These are phyloP conservation scores for Cochlearius cochlearius DNA, from an alignment of 2,113 vertebrate genomes.

Conservation along the genomic window DNA sequence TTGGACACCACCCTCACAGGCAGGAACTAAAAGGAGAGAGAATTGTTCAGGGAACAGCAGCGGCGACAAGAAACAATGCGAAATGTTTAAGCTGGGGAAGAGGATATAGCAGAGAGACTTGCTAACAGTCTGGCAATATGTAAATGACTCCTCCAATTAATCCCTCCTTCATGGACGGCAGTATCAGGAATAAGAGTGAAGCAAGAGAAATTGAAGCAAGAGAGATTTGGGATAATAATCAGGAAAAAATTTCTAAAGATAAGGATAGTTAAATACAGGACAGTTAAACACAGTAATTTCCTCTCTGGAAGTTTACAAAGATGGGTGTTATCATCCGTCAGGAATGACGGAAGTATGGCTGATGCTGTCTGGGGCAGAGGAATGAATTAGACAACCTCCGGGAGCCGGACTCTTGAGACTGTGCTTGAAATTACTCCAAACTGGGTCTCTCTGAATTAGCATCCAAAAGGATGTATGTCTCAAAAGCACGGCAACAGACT, in stretches of 20 bases:
- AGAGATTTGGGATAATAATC: neutral
- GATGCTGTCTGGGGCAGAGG: neutral
- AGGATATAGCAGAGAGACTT: neutral
- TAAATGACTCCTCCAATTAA: neutral
- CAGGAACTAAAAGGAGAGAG: neutral
- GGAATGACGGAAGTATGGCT: neutral
- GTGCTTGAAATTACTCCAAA: neutral
- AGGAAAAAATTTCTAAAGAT: neutral
- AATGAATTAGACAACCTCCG: neutral
- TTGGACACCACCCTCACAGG: neutral
- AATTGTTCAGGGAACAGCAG: neutral
- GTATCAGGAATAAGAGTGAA: neutral
- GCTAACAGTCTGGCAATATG: neutral
- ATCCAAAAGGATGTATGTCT: neutral
- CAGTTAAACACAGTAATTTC: neutral
- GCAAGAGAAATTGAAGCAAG: neutral
- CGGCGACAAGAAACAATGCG: neutral
- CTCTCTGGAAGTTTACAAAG: neutral
- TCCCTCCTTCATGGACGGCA: neutral
- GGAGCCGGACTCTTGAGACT: neutral
- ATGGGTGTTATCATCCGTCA: neutral
- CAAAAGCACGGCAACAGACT: neutral
- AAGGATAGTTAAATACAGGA: neutral
- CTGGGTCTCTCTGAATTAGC: neutral
- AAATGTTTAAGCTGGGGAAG: neutral